A percentile compares a stretch with the other conserved stretches of the same genome.
These are phyloP conservation scores for Ips nitidus DNA, from an alignment of 1,140 invertebrate genomes.

Conservation along the genomic window DNA sequence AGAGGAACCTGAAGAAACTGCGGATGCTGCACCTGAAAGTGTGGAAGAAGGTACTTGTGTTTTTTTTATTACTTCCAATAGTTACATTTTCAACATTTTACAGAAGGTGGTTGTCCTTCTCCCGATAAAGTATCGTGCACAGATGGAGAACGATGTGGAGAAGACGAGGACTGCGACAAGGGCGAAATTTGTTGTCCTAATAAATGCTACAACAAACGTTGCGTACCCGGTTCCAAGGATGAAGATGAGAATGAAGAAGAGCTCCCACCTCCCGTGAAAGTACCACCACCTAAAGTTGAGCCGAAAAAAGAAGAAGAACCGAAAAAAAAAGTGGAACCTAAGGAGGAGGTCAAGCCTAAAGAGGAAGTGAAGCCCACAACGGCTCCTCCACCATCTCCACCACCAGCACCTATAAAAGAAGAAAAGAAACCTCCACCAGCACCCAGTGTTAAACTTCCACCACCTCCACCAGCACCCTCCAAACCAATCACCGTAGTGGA, in stretches of 20 bases:
- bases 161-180: slow-evolving; percentile 16
- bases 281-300: neutral
- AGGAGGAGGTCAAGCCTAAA: slow-evolving; percentile 16
- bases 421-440: slow-evolving; percentile 14
- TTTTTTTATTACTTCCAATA: neutral
- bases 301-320: neutral
- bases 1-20: slow-evolving; percentile 35
- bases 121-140: slow-evolving; percentile 28
- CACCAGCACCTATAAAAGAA: slow-evolving; percentile 10
- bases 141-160: slow-evolving; percentile 27
- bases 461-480: slow-evolving; percentile 10
- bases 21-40: slow-evolving; percentile 42
- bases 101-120: slow-evolving; percentile 23
- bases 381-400: slow-evolving; percentile 6
- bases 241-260: slow-evolving; percentile 20
- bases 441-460: neutral
- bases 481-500: slow-evolving; percentile 12
- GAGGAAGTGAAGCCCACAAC: slow-evolving; percentile 18
- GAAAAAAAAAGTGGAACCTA: slow-evolving; percentile 6
- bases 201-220: slow-evolving; percentile 33
- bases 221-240: slow-evolving; percentile 11
- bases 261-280: neutral
- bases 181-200: slow-evolving; percentile 30
- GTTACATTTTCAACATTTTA: neutral
- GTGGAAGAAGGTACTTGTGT: slow-evolving; percentile 18